Percentiles rank a stretch among this genome's conserved stretches.
These are phyloP conservation scores for Oreochromis mossambicus DNA, from an alignment of 2,797 vertebrate species.

Conservation along the genomic window DNA sequence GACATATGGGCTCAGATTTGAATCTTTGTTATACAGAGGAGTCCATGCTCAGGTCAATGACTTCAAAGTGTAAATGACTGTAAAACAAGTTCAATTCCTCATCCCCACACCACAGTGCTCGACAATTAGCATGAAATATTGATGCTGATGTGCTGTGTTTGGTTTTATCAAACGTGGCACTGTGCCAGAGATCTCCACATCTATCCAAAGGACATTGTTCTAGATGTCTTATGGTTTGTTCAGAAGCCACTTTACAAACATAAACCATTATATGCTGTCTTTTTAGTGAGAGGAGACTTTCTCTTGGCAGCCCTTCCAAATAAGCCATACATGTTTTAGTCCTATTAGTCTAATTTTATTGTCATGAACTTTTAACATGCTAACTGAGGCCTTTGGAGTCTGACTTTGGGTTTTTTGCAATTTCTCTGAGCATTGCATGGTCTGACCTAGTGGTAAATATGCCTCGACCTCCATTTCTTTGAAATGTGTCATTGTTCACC, in stretches of 20 bases:
- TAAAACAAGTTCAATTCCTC: neutral
- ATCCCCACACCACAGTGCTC: neutral
- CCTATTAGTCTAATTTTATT: neutral
- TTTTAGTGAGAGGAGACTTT: neutral
- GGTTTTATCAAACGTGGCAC: accelerated
- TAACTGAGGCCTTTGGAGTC: neutral
- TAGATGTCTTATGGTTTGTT: neutral
- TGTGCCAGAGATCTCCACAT: neutral
- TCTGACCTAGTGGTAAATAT: neutral
- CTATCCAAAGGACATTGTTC: neutral
- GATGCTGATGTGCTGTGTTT: neutral
- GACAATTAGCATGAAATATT: neutral
- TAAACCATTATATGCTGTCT: neutral
- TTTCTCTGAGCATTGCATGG: neutral
- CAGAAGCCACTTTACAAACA: neutral
- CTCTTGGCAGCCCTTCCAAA: neutral
- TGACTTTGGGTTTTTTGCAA: neutral
- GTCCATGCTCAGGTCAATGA: neutral
- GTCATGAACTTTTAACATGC: neutral
- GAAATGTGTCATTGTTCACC: neutral
- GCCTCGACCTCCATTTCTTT: neutral
- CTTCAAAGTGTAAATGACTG: neutral
- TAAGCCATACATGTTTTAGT: neutral
- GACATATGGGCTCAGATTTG: neutral
- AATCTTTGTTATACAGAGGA: neutral